Evolutionary conservation across 1,140 invertebrate genomes (phyloP), one percentile per base, ranked within the genome.

Genomic region (Gonatopus flavifemur): DNA sequence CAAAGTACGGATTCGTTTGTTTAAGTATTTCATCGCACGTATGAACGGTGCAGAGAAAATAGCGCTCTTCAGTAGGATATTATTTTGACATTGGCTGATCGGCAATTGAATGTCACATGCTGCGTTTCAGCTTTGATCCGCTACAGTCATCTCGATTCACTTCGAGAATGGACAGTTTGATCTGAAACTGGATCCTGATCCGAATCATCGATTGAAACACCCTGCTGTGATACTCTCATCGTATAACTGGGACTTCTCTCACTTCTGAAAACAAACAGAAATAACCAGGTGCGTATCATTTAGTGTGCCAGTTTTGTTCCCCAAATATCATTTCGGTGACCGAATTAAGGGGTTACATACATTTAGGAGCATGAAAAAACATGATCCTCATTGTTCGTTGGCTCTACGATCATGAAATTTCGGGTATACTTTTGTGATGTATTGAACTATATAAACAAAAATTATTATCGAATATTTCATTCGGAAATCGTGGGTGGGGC

Each of bases 111-210:
- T 49, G 56, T 56, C 58, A 66, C 63, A 62, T 59, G 58, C 39
- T 66, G 65, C 25, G 49, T 57, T 49, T 55, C 61, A 50, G 55
- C 30, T 39, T 49, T 57, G 61, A 49, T 42, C 35, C 52, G 64
- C 62, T 72, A 74, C 53, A 72, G 71, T 77, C 73, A 77, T 64
- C 73, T 76, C 49, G 69, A 72, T 49, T 74, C 74, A 43, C 72
- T 74, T 37, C 69, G 69, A 36, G 74, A 76, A 37, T 75, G 69
- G 37, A 64, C 47, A 37, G 68, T 72, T 32, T 64, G 61, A 30
- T 72, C 70, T 15, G 63, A 68, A 24, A 52, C 52, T n/a, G 55
- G 72, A 48, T 76, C 72, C 8, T 61, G 67, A 47, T 76, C 74
- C 16, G 74, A 76, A 32, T 77, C 74, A 54, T 77, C 74, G 52